These are phyloP conservation scores for Cephus sareptanus DNA, from an alignment of 2,888 invertebrate species.

Conservation along the genomic window DNA sequence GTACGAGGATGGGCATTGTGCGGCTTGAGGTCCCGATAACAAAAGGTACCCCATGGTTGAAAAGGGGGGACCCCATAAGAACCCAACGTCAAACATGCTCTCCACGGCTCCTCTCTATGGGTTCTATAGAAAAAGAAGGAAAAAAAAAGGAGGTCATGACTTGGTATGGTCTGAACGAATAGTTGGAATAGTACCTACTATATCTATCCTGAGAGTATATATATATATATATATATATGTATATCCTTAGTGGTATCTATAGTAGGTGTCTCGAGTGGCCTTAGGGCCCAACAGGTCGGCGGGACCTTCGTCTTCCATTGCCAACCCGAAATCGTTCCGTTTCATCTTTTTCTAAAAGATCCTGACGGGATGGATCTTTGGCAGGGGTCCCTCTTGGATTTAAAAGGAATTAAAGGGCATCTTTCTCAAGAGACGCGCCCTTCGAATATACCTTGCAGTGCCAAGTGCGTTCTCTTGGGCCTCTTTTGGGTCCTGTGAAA, in stretches of 20 bases:
- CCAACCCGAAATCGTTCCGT: background rate
- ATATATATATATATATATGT: too few species aligned
- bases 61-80: slow-evolving; percentile 3
- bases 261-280: slow-evolving; percentile 17
- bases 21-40: slow-evolving; percentile 9
- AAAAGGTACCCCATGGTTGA: slow-evolving; percentile 10
- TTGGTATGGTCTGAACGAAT: slow-evolving; percentile 8
- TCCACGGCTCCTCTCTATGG: background rate
- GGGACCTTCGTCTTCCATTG: background rate
- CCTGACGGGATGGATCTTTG: background rate
- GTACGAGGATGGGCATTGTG: background rate
- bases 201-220: too few species aligned
- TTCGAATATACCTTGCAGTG: background rate
- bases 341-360: background rate
- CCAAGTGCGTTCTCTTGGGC: background rate
- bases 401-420: background rate
- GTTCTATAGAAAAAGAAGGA: slow-evolving; percentile 14
- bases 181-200: background rate
- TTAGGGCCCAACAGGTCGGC: slow-evolving; percentile 1
- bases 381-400: background rate
- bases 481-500: background rate
- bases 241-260: background rate
- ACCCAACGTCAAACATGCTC: background rate
- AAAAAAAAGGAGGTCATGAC: slow-evolving; percentile 22
- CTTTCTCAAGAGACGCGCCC: background rate